Conservation (phyloP, 2,113 vertebrate genomes). For the Colossoma macropomum region DNA sequence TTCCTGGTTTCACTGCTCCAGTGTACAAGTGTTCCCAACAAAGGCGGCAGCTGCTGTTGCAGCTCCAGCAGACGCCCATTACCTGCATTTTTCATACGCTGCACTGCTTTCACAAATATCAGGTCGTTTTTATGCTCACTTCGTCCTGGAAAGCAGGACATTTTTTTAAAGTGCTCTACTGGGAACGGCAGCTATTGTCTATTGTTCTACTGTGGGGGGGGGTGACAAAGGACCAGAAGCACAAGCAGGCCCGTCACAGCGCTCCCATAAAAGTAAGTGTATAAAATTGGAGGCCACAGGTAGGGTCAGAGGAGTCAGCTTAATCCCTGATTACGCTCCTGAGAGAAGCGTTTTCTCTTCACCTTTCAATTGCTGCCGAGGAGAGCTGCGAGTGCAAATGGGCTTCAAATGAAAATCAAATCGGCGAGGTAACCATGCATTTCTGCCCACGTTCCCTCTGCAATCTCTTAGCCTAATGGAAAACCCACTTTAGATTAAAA, state of each 20-base stretch:
- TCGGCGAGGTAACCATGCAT: slow-evolving; percentile 33
- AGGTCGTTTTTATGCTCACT: neutral
- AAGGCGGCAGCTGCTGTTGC: slow-evolving; percentile 20
- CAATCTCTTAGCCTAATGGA: slow-evolving; percentile 38
- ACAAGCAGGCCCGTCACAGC: slow-evolving; percentile 42
- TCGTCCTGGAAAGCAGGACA: neutral
- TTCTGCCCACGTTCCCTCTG: neutral
- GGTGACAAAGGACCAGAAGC: slow-evolving; percentile 2
- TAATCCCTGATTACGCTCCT: neutral
- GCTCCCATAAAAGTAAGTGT: slow-evolving; percentile 48
- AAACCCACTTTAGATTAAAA: slow-evolving; percentile 29
- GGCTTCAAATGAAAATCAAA: slow-evolving; percentile 22
- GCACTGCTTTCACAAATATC: slow-evolving; percentile 39
- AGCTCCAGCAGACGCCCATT: slow-evolving; percentile 29
- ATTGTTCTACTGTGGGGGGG: slow-evolving; percentile 33
- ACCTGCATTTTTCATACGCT: slow-evolving; percentile 27
- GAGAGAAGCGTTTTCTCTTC: slow-evolving; percentile 7
- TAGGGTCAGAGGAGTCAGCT: neutral
- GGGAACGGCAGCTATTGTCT: slow-evolving; percentile 14
- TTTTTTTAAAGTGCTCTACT: neutral
- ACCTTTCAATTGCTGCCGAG: neutral
- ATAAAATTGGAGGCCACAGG: neutral
- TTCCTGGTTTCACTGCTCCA: slow-evolving; percentile 16
- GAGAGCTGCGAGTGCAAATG: slow-evolving; percentile 16
- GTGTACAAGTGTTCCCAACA: slow-evolving; percentile 30